Evolutionary conservation across 35 echinoderm and acorn worm species (phyloP), one percentile per base, ranked within the genome.

Genomic region (Ophioderma brevispina): DNA sequence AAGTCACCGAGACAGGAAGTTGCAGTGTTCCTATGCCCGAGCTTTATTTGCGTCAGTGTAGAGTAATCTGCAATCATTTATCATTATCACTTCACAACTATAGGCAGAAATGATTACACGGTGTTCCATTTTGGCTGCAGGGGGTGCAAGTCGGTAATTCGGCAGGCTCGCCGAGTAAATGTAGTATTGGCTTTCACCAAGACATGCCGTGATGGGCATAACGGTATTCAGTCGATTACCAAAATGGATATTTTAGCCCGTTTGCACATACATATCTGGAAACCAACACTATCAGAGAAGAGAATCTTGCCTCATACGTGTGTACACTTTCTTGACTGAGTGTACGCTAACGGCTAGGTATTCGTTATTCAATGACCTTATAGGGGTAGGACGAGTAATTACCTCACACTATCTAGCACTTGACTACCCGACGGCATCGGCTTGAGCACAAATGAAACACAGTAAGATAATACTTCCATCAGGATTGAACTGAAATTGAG

Each of bases 401-500:
- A 70, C 59, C 59, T 70, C 59, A 70, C 59, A 70, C 59, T 70
- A 8, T 11, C 46, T 8, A 8, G 21, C 46, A 52, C 59, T 25
- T 70, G 28, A 70, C 28, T 3, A 70, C 59, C 59, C 28, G 10
- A 70, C 10, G 59, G 59, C 28, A 70, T 46, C 41, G 41, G 5
- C 4, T 17, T 8, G 41, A 46, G 41, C 17, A 46, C 41, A 46
- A 46, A 46, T 46, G 41, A 8, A 46, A 83, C 40, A 83, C 31
- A 83, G 37, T 43, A 83, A 83, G 81, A 46, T 49, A 83, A 83
- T 83, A 83, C 52, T 39, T 83, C 81, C 81, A 43, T 43, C 40
- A 49, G 38, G 40, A 83, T 32, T 83, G 40, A 43, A 15, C 18
- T 15, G 37, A 83, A 83, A 83, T 83, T 40, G 81, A 83, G 38